Evolutionary conservation across 2,888 invertebrate genomes (phyloP), one percentile per base, ranked within the genome.

Genomic region (Clanis bilineata): DNA sequence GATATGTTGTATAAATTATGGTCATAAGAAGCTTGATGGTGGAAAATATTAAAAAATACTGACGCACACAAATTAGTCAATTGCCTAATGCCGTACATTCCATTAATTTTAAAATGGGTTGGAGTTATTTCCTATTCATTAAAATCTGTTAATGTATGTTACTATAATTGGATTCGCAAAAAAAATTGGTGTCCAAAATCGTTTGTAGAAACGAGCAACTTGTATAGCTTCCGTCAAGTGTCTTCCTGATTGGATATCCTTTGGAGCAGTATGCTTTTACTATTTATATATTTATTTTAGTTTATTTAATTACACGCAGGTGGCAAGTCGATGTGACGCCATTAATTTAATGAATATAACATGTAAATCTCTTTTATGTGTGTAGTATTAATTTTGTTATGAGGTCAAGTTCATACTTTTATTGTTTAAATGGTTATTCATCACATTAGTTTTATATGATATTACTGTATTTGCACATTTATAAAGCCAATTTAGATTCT

Each of bases 1-100:
- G 90, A 91, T 91, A 90, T 82, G 72, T 75, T 74, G 70, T 83
- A 85, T 81, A 82, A 83, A 79, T 79, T 82, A 79, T 79, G 70
- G 76, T 80, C 77, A 78, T 79, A 56, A 2, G n/a, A 38, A 38
- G 28, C 18, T 10, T 12, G 41, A 39, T 25, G 9, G n/a, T 54
- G 5, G 43, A 28, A 43, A 41, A 55, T n/a, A 43, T 12, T 41
- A 23, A 54, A 59, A 18, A 10, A 44, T 18, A 18, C 7, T 56
- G 23, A 23, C n/a, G 43, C 56, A 57, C 41, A 41, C 5, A 51
- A 51, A 51, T 51, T 51, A 7, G 25, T 51, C 28, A n/a, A 28
- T 28, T 51, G 28, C 45, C n/a, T 32, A 32, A 18, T 32, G 51
- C 51, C 51, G 51, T 51, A 66, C 69, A 69, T 69, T 69, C 69